Evolutionary conservation across 2,797 vertebrate species (phyloP).

Genomic region (Neopelma chrysocephalum): DNA sequence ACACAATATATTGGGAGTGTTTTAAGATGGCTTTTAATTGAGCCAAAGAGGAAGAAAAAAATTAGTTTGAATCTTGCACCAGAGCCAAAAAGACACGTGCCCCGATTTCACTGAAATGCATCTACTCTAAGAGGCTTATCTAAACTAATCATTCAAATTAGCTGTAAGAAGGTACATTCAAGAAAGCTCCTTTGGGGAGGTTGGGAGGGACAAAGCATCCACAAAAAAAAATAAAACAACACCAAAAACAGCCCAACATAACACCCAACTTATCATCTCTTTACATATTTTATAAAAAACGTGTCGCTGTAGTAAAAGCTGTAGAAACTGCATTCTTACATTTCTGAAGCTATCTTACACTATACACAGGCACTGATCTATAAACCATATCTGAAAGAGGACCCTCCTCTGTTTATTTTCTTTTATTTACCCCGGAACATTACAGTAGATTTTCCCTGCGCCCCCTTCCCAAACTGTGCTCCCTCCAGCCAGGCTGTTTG

Average conservation of each 20-base stretch:
- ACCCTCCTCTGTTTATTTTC: constrained; percentile 48
- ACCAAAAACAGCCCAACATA: neutral
- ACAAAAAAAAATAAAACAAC: neutral
- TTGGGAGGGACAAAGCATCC: neutral
- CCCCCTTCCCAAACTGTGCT: neutral
- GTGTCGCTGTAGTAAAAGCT: constrained; percentile 52
- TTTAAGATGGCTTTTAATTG: constrained; percentile 71
- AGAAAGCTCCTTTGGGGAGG: constrained; percentile 69
- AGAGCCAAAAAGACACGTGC: constrained; percentile 75
- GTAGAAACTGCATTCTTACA: neutral
- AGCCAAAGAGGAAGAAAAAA: constrained; percentile 24
- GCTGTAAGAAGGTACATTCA: constrained; percentile 81
- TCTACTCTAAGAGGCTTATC: constrained; percentile 81
- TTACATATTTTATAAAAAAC: constrained; percentile 51
- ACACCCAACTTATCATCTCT: constrained; percentile 11
- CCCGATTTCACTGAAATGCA: constrained; percentile 80
- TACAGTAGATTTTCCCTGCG: neutral
- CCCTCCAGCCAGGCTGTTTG: neutral
- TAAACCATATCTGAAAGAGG: neutral
- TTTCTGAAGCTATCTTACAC: neutral
- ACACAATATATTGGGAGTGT: constrained; percentile 39
- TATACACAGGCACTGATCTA: neutral
- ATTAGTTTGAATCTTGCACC: no score
- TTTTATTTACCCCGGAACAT: constrained; percentile 6
- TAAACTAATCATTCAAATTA: constrained; percentile 84